These are phyloP conservation scores for Heliconius eleuchia DNA, from an alignment of 1,140 invertebrate species.

Conservation along the genomic window DNA sequence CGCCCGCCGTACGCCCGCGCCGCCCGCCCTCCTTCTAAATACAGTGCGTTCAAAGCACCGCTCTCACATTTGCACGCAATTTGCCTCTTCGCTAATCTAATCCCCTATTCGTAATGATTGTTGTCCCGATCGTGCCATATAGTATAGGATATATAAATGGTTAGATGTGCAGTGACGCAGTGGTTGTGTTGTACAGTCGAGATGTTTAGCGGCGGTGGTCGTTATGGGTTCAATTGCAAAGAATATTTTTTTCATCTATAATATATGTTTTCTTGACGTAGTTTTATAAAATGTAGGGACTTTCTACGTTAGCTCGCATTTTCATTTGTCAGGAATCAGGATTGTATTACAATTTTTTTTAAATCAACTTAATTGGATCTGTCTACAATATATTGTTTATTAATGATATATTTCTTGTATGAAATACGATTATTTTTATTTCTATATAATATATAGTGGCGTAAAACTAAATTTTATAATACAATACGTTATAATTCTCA, in stretches of 20 bases:
- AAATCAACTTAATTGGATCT: too few species aligned
- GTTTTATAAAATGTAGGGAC: too few species aligned
- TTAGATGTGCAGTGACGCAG: not conserved
- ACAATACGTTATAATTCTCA: not conserved
- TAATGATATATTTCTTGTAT: too few species aligned
- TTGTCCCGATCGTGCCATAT: not conserved
- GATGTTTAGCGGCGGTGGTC: too few species aligned
- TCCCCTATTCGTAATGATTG: slow-evolving; percentile 37
- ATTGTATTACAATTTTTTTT: too few species aligned
- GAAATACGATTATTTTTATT: too few species aligned
- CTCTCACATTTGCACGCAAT: slow-evolving; percentile 56
- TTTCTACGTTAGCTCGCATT: too few species aligned
- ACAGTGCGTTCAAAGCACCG: slow-evolving; percentile 58
- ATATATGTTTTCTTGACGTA: too few species aligned
- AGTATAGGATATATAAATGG: not conserved
- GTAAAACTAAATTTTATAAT: not conserved
- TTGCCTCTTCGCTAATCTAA: slow-evolving; percentile 51
- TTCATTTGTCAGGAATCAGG: too few species aligned
- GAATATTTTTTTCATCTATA: not conserved
- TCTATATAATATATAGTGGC: too few species aligned
- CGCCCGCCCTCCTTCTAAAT: slow-evolving; percentile 43
- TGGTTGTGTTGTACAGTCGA: not conserved
- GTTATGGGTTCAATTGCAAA: not conserved
- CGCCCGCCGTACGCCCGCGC: slow-evolving; percentile 10
- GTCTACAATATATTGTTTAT: too few species aligned